Evolutionary conservation across 37 sponge, comb jelly and placozoan species (phyloP).

Genomic region (Bolinopsis microptera): DNA sequence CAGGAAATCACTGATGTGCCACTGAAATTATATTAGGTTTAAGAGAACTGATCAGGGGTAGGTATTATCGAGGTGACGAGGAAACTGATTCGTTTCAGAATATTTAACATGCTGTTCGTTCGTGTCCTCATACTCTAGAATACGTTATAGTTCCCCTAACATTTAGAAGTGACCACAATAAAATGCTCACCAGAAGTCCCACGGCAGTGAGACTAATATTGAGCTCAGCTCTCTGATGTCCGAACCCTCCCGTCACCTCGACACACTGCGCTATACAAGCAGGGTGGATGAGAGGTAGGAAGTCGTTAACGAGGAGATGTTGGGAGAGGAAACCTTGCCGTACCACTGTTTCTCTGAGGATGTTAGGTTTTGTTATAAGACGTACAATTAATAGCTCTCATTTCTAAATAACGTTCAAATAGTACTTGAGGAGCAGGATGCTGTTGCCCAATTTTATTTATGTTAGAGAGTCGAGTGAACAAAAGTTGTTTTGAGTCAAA

Average conservation of each 20-base stretch:
- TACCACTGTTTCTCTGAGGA: conserved; percentile 57
- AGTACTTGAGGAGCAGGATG: neutral
- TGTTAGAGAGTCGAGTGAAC: neutral
- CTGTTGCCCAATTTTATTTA: neutral
- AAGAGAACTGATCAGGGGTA: too few relatives aligned
- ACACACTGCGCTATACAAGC: conserved; percentile 77
- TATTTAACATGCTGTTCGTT: too few relatives aligned
- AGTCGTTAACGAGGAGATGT: conserved; percentile 89
- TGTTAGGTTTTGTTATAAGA: neutral
- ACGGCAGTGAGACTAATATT: conserved; percentile 94
- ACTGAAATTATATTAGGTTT: too few relatives aligned
- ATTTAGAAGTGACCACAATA: too few relatives aligned
- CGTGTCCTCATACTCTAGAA: too few relatives aligned
- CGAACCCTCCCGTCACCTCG: conserved; percentile 76
- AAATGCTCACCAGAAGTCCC: conserved; percentile 81
- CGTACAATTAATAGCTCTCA: too few relatives aligned
- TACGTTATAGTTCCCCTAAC: too few relatives aligned
- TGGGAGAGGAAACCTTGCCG: conserved; percentile 84
- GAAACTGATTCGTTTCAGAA: neutral
- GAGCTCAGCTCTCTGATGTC: conserved; percentile 82
- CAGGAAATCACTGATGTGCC: conserved; percentile 92
- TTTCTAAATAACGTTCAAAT: neutral
- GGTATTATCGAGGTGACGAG: too few relatives aligned
- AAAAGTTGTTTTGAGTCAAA: too few relatives aligned
- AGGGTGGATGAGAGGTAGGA: conserved; percentile 75